phyloP scores from a whole-genome alignment of 1,140 invertebrate species.

The Zaprionus davidi region DNA sequence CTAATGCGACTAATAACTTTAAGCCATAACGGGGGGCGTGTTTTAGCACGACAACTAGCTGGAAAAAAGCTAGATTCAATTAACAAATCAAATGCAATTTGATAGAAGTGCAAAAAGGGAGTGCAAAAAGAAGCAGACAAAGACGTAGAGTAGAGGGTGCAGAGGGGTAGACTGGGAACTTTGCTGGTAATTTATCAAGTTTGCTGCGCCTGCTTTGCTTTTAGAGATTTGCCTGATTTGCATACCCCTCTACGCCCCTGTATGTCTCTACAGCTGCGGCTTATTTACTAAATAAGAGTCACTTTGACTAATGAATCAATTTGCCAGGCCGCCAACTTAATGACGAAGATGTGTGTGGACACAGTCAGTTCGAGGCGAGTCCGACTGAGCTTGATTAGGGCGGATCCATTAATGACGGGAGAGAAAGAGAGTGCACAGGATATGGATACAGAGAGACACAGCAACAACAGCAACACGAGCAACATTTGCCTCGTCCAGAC shows the following conservation, averaged over 20 bases:
- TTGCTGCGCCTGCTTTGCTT: neutral
- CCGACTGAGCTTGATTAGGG: conserved; percentile 67
- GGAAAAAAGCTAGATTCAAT: conserved; percentile 76
- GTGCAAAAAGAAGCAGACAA: conserved; percentile 3
- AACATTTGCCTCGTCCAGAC: conserved; percentile 41
- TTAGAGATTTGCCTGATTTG: neutral
- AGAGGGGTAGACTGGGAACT: neutral
- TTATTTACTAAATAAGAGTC: conserved; percentile 75
- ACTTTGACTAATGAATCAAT: conserved; percentile 83
- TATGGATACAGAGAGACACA: conserved; percentile 60
- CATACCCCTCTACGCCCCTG: neutral
- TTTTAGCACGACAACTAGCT: conserved; percentile 51
- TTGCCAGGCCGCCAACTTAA: conserved; percentile 65
- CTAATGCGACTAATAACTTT: conserved; percentile 14
- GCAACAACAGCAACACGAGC: neutral
- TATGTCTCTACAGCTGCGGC: conserved; percentile 19
- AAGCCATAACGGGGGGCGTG: conserved; percentile 62
- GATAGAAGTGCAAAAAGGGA: conserved; percentile 54
- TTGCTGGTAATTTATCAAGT: neutral
- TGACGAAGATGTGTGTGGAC: conserved; percentile 65
- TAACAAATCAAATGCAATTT: conserved; percentile 80
- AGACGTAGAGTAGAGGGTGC: neutral
- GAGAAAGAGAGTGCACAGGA: conserved; percentile 65
- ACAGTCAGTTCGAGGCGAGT: conserved; percentile 20
- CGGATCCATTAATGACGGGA: conserved; percentile 67